Evolutionary conservation across 2,797 vertebrate genomes (phyloP).

Genomic region (Pangasius sanitwongsei): DNA sequence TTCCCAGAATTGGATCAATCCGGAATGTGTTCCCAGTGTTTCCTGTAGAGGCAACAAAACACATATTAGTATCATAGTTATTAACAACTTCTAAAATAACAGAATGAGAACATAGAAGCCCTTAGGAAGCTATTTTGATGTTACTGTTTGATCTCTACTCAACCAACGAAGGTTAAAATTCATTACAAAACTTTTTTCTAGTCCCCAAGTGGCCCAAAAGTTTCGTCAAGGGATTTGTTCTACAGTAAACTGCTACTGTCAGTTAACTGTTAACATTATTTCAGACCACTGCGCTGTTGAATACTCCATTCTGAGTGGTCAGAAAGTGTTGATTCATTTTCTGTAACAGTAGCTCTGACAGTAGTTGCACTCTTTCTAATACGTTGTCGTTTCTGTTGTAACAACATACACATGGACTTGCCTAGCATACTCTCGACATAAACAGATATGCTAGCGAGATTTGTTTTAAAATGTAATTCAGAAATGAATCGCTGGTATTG

Average conservation of each 20-base stretch:
- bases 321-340: background rate
- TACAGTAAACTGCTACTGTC: background rate
- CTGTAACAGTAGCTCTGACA: background rate
- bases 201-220: background rate
- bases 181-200: background rate
- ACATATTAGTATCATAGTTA: background rate
- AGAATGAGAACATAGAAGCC: background rate
- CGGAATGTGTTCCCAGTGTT: conserved; percentile 90
- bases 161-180: background rate
- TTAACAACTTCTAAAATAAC: background rate
- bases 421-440: background rate
- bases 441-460: background rate
- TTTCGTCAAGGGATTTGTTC: background rate
- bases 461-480: background rate
- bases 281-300: background rate
- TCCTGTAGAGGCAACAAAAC: conserved; percentile 75
- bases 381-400: background rate
- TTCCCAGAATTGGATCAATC: conserved; percentile 92
- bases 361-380: background rate
- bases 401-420: background rate
- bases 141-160: background rate
- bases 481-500: background rate
- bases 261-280: no score
- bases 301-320: background rate
- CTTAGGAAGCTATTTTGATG: background rate